Percentiles rank a stretch among this genome's conserved stretches.
Conservation (phyloP, 2,797 vertebrate species). For the Enteromius anoplus region DNA sequence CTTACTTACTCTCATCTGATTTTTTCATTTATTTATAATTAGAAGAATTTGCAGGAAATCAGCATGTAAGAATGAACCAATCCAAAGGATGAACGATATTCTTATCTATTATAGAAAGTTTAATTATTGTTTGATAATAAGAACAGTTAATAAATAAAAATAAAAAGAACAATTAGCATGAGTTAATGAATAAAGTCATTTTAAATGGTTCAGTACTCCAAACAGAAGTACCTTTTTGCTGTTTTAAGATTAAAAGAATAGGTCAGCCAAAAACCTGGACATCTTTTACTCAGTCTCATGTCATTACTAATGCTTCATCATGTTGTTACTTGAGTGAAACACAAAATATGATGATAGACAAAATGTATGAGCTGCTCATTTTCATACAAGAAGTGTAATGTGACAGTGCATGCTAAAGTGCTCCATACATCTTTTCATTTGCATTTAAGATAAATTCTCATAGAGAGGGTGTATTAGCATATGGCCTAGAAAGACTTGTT, state of each 20-base stretch:
- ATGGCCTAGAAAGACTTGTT: not conserved
- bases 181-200: no score
- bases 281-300: not conserved
- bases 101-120: no score
- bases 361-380: not conserved
- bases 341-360: no score
- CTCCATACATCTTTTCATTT: not conserved
- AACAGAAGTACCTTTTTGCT: not conserved
- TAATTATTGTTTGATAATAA: no score
- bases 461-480: not conserved
- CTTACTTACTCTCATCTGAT: no score
- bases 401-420: not conserved
- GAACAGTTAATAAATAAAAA: no score
- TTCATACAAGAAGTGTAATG: not conserved
- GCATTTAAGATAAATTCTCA: not conserved
- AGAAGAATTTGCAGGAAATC: not conserved
- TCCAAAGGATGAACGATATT: no score
- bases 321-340: not conserved
- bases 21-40: not conserved
- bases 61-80: not conserved
- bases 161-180: no score
- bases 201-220: no score
- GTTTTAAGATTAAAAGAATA: constrained; percentile 43
- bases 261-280: not conserved
- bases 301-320: no score